Percentiles rank a stretch among this genome's conserved stretches.
phyloP scores from a whole-genome alignment of 1,140 invertebrate species.

The Aphaenogaster floridana region DNA sequence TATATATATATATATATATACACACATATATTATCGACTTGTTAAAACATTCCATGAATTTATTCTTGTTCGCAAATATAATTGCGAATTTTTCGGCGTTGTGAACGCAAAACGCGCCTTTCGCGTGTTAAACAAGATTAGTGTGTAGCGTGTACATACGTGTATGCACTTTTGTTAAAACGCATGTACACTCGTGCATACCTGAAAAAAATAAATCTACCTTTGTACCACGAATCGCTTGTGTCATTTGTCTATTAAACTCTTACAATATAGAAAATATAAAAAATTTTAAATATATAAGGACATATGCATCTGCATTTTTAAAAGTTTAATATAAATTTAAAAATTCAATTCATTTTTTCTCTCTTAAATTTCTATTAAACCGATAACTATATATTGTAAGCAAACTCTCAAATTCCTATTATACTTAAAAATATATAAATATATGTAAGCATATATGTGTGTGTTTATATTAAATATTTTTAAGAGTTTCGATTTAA shows the following conservation, averaged over 20 bases:
- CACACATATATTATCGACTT: not conserved
- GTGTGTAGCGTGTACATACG: constrained; percentile 48
- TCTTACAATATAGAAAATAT: not conserved
- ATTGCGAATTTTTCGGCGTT: constrained; percentile 43
- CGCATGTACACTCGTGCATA: constrained; percentile 50
- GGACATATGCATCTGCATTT: not conserved
- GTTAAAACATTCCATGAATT: constrained; percentile 30
- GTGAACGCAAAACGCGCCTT: constrained; percentile 1
- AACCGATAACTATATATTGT: not conserved
- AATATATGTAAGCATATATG: not conserved
- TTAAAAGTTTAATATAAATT: not conserved
- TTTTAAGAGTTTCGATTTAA: not conserved
- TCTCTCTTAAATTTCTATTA: not conserved
- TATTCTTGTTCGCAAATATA: constrained; percentile 42
- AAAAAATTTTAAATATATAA: not conserved
- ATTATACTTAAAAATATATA: not conserved
- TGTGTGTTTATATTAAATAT: not conserved
- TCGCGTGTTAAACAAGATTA: constrained; percentile 36
- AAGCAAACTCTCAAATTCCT: not conserved
- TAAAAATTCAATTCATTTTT: not conserved
- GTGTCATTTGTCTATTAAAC: not conserved
- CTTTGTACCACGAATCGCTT: constrained; percentile 41
- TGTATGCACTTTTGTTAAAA: constrained; percentile 49
- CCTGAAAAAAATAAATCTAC: constrained; percentile 53
- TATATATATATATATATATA: not conserved